Evolutionary conservation across 1,140 invertebrate genomes (phyloP).

Genomic region (Protaetia brevitarsis): DNA sequence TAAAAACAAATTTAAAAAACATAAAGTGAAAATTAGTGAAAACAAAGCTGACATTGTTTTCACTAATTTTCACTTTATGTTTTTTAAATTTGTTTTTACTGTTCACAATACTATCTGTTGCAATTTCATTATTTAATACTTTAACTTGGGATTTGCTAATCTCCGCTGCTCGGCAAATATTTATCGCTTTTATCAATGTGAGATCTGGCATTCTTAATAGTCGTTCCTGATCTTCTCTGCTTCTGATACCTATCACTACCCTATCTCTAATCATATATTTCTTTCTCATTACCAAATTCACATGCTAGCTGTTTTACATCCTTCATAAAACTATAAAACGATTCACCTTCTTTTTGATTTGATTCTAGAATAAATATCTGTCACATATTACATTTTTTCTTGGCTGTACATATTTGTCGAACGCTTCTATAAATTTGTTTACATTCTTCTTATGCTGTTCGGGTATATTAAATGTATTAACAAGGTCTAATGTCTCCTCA

Average conservation of each 20-base stretch:
- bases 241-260: constrained; percentile 24
- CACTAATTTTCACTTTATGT: too few relatives aligned
- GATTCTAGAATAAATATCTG: neutral
- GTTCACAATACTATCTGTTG: too few relatives aligned
- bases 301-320: neutral
- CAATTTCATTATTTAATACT: too few relatives aligned
- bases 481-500: neutral
- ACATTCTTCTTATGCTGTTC: neutral
- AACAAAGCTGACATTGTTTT: too few relatives aligned
- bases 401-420: neutral
- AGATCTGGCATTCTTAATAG: neutral
- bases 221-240: constrained; percentile 7
- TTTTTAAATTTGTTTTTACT: too few relatives aligned
- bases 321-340: neutral
- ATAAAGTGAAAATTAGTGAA: too few relatives aligned
- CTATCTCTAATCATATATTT: constrained; percentile 20
- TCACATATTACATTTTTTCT: neutral
- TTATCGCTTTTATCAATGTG: neutral
- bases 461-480: neutral
- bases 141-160: neutral
- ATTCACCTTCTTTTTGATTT: neutral
- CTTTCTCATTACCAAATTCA: neutral
- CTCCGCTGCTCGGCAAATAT: neutral
- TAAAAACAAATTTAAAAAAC: too few relatives aligned
- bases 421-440: neutral